Percentiles rank a stretch among this genome's conserved stretches.
phyloP scores from a whole-genome alignment of 2,797 vertebrate species.

The Oreochromis grahami region DNA sequence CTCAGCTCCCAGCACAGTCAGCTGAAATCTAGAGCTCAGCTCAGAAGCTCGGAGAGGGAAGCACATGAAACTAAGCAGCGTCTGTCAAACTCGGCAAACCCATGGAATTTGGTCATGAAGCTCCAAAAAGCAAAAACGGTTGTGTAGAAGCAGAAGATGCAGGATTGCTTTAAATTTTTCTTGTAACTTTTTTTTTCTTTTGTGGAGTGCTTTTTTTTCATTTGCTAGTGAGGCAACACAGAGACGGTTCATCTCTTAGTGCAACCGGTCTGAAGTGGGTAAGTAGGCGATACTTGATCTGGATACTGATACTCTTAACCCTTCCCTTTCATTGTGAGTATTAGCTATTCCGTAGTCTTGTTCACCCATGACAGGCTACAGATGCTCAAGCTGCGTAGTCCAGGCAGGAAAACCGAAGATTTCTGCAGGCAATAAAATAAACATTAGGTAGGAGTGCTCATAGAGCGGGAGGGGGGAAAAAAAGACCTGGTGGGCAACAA shows the following conservation, averaged over 20 bases:
- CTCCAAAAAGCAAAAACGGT: neutral
- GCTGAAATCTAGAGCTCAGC: conserved; percentile 66
- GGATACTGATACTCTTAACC: conserved; percentile 28
- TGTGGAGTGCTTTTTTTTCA: neutral
- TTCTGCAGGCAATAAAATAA: conserved; percentile 42
- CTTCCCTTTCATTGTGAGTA: neutral
- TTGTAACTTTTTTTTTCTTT: neutral
- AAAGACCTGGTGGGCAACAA: neutral
- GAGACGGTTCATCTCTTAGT: conserved; percentile 35
- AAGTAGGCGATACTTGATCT: conserved; percentile 56
- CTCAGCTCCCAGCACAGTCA: conserved; percentile 69
- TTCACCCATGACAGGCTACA: conserved; percentile 1
- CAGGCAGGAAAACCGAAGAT: conserved; percentile 1
- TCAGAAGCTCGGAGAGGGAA: conserved; percentile 43
- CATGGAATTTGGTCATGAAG: conserved; percentile 10
- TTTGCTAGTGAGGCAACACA: conserved; percentile 9
- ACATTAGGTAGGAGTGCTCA: conserved; percentile 6
- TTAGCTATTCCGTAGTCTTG: neutral
- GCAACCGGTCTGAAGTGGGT: conserved; percentile 50
- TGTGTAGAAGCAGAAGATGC: neutral
- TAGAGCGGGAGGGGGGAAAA: neutral
- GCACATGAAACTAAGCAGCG: conserved; percentile 34
- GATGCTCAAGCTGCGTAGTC: conserved; percentile 22
- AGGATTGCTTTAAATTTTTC: neutral
- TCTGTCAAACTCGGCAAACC: neutral